Evolutionary conservation across 2,888 invertebrate species (phyloP).

Genomic region (Ctenicera cuprea): DNA sequence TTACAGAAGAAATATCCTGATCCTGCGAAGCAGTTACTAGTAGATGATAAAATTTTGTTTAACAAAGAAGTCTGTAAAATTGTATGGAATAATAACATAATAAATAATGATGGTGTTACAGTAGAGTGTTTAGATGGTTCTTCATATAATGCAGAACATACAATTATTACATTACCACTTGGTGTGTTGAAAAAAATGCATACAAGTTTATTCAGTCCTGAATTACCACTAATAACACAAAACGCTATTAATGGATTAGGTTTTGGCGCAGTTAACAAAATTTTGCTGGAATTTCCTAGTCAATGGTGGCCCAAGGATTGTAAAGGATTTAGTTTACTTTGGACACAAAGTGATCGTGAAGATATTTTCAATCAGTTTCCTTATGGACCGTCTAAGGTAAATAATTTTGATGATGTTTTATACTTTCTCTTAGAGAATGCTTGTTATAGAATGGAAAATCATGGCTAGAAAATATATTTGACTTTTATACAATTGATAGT

Average conservation of each 20-base stretch:
- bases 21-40: constrained; percentile 57
- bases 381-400: constrained; percentile 56
- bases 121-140: constrained; percentile 75
- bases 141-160: constrained; percentile 76
- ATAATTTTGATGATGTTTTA: background rate
- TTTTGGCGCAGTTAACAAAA: constrained; percentile 81
- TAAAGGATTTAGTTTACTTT: constrained; percentile 76
- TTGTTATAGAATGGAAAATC: constrained; percentile 67
- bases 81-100: constrained; percentile 60
- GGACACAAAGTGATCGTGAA: constrained; percentile 74
- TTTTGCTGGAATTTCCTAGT: constrained; percentile 78
- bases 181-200: constrained; percentile 81
- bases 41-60: constrained; percentile 66
- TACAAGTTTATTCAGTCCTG: constrained; percentile 75
- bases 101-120: constrained; percentile 63
- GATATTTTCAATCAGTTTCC: constrained; percentile 64
- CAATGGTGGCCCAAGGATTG: constrained; percentile 79
- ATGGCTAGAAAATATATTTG: constrained; percentile 81
- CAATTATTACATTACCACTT: constrained; percentile 81
- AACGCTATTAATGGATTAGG: constrained; percentile 76
- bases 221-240: constrained; percentile 75
- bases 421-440: constrained; percentile 25
- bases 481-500: constrained; percentile 80
- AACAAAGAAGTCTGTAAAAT: constrained; percentile 68
- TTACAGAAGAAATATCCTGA: constrained; percentile 66